Evolutionary conservation across 2,113 vertebrate species (phyloP), one percentile per base, ranked within the genome.

Genomic region (Porphyrio hochstetteri): DNA sequence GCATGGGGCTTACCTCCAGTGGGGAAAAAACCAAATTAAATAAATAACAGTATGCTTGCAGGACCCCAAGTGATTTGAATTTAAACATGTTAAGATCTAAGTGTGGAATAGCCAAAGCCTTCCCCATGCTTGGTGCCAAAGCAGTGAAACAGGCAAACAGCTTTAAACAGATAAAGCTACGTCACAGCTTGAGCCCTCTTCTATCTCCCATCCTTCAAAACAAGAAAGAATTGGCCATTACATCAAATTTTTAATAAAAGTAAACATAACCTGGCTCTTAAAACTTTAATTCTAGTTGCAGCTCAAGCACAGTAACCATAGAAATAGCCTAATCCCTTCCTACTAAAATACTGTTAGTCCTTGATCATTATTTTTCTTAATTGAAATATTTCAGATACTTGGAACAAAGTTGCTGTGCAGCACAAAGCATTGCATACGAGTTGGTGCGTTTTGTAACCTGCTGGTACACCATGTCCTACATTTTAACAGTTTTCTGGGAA

Each of bases 361-460:
- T 95, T 91, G 86, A 93, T 84, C 11, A 7, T 91, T 95, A 79
- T 75, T 96, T 91, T 89, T 65, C 88, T 92, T 97, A 95, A 97
- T 96, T 95, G 93, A 93, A 95, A 84, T 68, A 68, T 70, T 92
- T 28, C n/a, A 87, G 81, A 38, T 48, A 60, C 83, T 91, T 40
- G 24, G 77, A 87, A 91, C 33, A 36, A 81, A 70, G 89, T 64
- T 82, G 65, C 69, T 95, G 28, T 92, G 81, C 61, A 89, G 93
- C 89, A 85, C 84, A 35, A 71, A 28, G 4, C 6, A 84, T 36
- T 78, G 80, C 85, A 92, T 52, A 13, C 31, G 81, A 93, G 91
- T 84, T 48, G 35, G 50, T 82, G 78, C 81, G 29, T 70, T 91
- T 48, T 38, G 65, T 64, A 93, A 95, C 95, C 96, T 87, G 89